Evolutionary conservation across 1,140 invertebrate genomes (phyloP).

Genomic region (Babylonia areolata): DNA sequence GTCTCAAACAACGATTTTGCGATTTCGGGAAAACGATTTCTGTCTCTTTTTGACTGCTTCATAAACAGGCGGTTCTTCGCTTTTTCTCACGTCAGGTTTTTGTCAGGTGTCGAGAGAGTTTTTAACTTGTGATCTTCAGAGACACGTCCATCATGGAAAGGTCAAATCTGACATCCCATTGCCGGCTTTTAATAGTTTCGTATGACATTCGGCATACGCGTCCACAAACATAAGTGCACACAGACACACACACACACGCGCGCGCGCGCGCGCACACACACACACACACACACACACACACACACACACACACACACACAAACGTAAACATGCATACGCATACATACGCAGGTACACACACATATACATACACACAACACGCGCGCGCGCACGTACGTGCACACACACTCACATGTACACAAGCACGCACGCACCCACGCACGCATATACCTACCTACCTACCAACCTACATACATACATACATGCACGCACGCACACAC

Average conservation of each 20-base stretch:
- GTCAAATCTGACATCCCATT: no score
- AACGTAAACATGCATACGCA: background rate
- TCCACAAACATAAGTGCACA: background rate
- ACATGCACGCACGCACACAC: background rate
- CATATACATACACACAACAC: slow-evolving; percentile 1
- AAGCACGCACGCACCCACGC: background rate
- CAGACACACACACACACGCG: slow-evolving; percentile 1
- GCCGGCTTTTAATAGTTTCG: no score
- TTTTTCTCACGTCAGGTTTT: no score
- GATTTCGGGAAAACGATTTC: no score
- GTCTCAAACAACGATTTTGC: no score
- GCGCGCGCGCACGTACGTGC: background rate
- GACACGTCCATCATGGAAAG: no score
- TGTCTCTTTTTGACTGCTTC: no score
- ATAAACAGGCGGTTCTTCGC: no score
- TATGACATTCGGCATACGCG: no score
- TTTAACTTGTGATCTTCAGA: no score
- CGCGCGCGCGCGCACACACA: background rate
- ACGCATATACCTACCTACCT: background rate
- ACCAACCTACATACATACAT: background rate
- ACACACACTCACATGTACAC: slow-evolving; percentile 6
- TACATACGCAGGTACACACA: background rate
- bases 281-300: background rate
- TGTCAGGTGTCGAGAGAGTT: no score
- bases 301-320: slow-evolving; percentile 14